Percentiles rank a stretch among this genome's conserved stretches.
Conservation (phyloP, 2,888 invertebrate genomes). For the Entomobrya proxima region DNA sequence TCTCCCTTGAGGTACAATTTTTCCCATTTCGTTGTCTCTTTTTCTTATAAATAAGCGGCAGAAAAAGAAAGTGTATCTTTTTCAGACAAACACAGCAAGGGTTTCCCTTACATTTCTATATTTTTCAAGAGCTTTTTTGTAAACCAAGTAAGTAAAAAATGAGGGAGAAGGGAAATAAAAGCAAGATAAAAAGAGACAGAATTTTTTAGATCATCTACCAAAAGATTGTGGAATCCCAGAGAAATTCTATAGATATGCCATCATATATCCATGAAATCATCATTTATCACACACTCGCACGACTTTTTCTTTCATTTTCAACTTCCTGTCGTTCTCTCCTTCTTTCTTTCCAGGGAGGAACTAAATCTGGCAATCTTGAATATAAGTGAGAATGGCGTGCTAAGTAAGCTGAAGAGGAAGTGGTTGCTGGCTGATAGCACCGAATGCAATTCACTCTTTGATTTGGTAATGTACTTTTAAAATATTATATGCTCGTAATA, state of each 20-base stretch:
- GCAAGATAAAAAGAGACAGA: slow-evolving; percentile 55
- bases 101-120: background rate
- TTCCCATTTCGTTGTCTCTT: slow-evolving; percentile 1
- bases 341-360: slow-evolving; percentile 57
- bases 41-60: background rate
- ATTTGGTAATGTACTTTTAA: slow-evolving; percentile 51
- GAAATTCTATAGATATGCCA: slow-evolving; percentile 59
- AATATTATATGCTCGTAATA: background rate
- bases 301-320: slow-evolving; percentile 51
- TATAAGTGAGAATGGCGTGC: slow-evolving; percentile 64
- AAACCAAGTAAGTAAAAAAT: background rate
- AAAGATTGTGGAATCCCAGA: slow-evolving; percentile 50
- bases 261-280: slow-evolving; percentile 69
- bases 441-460: slow-evolving; percentile 64
- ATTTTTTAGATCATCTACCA: slow-evolving; percentile 58
- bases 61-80: background rate
- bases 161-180: slow-evolving; percentile 20
- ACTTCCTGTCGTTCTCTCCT: slow-evolving; percentile 42
- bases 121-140: slow-evolving; percentile 8
- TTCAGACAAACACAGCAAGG: background rate
- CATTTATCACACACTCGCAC: slow-evolving; percentile 68
- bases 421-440: slow-evolving; percentile 66
- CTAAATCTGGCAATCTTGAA: slow-evolving; percentile 68
- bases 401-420: slow-evolving; percentile 60
- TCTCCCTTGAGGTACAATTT: slow-evolving; percentile 88